phyloP scores from a whole-genome alignment of 2,113 vertebrate species.

The Cyprinus carpio region DNA sequence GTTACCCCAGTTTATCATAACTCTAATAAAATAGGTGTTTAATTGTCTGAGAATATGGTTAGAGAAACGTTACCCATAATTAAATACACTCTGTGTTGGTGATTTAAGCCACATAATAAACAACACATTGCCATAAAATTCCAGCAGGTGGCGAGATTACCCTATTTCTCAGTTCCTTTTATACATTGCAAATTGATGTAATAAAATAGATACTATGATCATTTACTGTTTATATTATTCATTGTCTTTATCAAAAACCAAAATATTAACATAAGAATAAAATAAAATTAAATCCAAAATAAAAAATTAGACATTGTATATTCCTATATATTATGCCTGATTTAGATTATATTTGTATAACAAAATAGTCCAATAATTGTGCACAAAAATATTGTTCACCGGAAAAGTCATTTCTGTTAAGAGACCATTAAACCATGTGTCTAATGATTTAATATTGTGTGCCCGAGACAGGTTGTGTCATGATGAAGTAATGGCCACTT shows the following conservation, averaged over 20 bases:
- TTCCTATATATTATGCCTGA: background rate
- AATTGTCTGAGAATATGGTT: background rate
- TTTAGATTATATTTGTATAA: background rate
- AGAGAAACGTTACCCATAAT: too few species aligned
- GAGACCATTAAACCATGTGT: background rate
- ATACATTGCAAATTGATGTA: background rate
- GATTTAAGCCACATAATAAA: background rate
- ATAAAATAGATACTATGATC: background rate
- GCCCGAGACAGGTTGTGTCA: background rate
- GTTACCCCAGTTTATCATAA: background rate
- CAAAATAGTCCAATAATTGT: background rate
- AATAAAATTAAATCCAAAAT: background rate
- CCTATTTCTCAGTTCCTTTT: background rate
- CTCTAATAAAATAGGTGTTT: background rate
- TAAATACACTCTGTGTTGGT: background rate
- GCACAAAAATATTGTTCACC: background rate
- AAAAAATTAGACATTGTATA: too few species aligned
- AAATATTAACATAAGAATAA: background rate
- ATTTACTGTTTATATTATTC: background rate
- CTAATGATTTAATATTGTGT: background rate
- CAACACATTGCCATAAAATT: background rate
- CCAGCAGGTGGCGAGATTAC: background rate
- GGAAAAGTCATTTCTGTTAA: background rate
- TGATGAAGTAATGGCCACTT: slow-evolving; percentile 3
- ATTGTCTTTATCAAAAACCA: background rate